Evolutionary conservation across 2,113 vertebrate genomes (phyloP).

Genomic region (Zosterops borbonicus): DNA sequence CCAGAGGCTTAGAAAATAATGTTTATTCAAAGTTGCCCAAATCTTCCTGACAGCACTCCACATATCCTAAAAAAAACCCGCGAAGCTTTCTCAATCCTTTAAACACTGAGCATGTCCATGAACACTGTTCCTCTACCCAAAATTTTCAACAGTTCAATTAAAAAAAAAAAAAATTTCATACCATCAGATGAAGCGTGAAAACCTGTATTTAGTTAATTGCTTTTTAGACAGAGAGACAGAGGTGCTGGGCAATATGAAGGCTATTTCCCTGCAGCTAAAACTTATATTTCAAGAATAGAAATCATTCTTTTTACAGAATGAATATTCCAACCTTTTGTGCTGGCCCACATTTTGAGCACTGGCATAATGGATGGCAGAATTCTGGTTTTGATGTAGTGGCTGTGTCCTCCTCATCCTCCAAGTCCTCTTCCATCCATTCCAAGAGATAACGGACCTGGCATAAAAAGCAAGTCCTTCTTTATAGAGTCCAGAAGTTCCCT

Average conservation of each 20-base stretch:
- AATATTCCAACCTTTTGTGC: constrained; percentile 84
- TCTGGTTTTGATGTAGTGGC: constrained; percentile 44
- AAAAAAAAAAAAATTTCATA: background rate
- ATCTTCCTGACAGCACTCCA: background rate
- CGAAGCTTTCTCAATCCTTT: background rate
- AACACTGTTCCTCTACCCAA: background rate
- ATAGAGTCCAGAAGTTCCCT: background rate
- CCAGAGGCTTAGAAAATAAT: background rate
- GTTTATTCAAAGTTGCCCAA: background rate
- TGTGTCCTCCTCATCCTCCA: constrained; percentile 79
- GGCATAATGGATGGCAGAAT: constrained; percentile 93
- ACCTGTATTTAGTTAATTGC: background rate
- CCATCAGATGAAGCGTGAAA: background rate
- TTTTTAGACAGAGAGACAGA: background rate
- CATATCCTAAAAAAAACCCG: background rate
- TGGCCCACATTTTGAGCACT: constrained; percentile 87
- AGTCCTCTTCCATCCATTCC: constrained; percentile 88
- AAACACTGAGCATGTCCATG: background rate
- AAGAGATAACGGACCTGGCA: constrained; percentile 91
- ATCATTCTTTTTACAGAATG: background rate
- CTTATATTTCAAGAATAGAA: background rate
- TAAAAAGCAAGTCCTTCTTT: background rate
- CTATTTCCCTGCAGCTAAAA: background rate
- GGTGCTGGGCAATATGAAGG: background rate
- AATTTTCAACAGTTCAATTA: background rate